A percentile compares a stretch with the other conserved stretches of the same genome.
These are phyloP conservation scores for Caenorhabditis sp. DNA, from an alignment of 2,888 invertebrate species.

Conservation along the genomic window DNA sequence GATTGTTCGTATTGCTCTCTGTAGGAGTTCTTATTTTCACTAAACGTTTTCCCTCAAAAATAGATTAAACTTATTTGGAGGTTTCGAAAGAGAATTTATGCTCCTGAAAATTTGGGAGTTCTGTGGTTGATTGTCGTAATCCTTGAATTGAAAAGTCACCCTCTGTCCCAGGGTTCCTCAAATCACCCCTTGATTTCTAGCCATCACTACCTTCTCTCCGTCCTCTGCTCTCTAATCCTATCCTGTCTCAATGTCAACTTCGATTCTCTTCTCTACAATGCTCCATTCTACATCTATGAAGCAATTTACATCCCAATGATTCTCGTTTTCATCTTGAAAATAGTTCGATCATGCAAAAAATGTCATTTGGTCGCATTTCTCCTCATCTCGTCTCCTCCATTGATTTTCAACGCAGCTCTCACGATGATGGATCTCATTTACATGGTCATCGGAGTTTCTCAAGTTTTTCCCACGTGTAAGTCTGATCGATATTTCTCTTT, in stretches of 20 bases:
- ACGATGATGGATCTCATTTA: conserved; percentile 31
- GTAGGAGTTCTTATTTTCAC: too few relatives aligned
- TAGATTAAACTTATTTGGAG: too few relatives aligned
- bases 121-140: too few relatives aligned
- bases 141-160: neutral
- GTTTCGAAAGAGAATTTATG: too few relatives aligned
- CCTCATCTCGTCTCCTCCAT: conserved; percentile 20
- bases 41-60: too few relatives aligned
- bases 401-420: conserved; percentile 28
- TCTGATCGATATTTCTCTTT: neutral
- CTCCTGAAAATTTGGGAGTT: neutral
- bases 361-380: conserved; percentile 21
- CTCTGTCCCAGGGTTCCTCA: neutral
- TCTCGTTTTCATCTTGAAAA: neutral
- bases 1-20: too few relatives aligned
- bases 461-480: conserved; percentile 29
- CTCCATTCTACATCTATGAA: conserved; percentile 32
- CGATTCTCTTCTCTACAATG: conserved; percentile 17
- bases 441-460: conserved; percentile 27
- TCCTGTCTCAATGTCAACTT: conserved; percentile 29
- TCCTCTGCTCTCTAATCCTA: conserved; percentile 10
- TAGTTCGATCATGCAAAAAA: conserved; percentile 14
- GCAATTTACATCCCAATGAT: conserved; percentile 19
- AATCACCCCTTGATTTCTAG: too few relatives aligned
- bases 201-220: conserved; percentile 15